Evolutionary conservation across 2,888 invertebrate genomes (phyloP).

Genomic region (Ctena decussata): DNA sequence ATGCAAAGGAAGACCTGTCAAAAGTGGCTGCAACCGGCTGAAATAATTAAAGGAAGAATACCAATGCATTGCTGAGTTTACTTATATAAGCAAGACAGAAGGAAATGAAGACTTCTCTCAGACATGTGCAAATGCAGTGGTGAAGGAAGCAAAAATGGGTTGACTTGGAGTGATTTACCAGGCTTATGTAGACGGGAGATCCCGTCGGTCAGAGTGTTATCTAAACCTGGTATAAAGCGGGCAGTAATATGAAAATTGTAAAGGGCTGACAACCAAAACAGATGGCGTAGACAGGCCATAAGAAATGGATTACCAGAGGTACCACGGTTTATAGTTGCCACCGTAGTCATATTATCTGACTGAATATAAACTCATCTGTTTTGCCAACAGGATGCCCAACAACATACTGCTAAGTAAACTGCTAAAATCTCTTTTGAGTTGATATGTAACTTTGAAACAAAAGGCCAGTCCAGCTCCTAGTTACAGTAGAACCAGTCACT

Average conservation of each 20-base stretch:
- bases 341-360: too few relatives aligned
- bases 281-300: not conserved
- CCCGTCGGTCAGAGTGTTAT: not conserved
- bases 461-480: constrained; percentile 21
- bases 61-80: too few relatives aligned
- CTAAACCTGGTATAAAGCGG: not conserved
- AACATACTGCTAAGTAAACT: not conserved
- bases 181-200: not conserved
- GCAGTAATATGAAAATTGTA: not conserved
- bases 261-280: not conserved
- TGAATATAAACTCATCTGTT: not conserved
- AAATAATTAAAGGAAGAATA: too few relatives aligned
- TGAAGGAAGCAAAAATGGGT: not conserved
- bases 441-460: not conserved
- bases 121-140: not conserved
- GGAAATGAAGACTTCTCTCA: not conserved
- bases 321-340: too few relatives aligned
- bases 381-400: not conserved
- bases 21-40: too few relatives aligned
- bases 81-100: too few relatives aligned
- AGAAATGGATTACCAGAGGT: too few relatives aligned
- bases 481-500: constrained; percentile 36
- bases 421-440: not conserved
- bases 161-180: not conserved
- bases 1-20: too few relatives aligned